These are phyloP conservation scores for Poecilia velifera DNA, from an alignment of 2,797 vertebrate species.

Conservation along the genomic window DNA sequence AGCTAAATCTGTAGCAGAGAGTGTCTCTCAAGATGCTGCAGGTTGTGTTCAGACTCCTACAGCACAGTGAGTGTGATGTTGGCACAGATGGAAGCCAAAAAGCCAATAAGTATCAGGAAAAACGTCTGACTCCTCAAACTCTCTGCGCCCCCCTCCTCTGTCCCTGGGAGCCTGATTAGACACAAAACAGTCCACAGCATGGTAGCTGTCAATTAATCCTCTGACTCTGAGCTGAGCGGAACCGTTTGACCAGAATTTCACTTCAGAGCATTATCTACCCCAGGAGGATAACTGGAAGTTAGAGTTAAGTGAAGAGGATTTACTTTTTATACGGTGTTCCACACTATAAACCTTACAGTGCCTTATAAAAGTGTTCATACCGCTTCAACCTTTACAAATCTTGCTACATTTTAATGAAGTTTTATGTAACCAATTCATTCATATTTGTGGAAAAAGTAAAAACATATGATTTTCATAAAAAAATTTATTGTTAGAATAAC, in stretches of 20 bases:
- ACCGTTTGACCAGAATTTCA: slow-evolving; percentile 48
- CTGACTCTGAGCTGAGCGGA: slow-evolving; percentile 20
- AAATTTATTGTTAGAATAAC: not conserved
- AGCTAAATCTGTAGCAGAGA: not conserved
- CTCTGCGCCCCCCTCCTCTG: slow-evolving; percentile 31
- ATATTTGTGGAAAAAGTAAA: not conserved
- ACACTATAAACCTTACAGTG: not conserved
- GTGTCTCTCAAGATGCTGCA: slow-evolving; percentile 16
- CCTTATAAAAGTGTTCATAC: not conserved
- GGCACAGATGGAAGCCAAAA: slow-evolving; percentile 69
- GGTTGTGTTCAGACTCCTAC: slow-evolving; percentile 60
- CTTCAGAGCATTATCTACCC: slow-evolving; percentile 34
- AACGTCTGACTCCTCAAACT: slow-evolving; percentile 62
- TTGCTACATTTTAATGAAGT: not conserved
- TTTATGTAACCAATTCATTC: not conserved
- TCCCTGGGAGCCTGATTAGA: slow-evolving; percentile 70
- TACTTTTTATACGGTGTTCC: slow-evolving; percentile 12
- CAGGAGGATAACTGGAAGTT: slow-evolving; percentile 18
- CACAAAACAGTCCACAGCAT: slow-evolving; percentile 45
- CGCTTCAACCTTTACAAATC: not conserved
- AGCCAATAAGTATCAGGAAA: slow-evolving; percentile 65
- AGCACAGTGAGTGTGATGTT: slow-evolving; percentile 61
- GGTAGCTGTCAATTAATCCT: slow-evolving; percentile 53
- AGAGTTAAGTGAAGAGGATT: slow-evolving; percentile 22
- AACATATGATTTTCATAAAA: not conserved